phyloP scores from a whole-genome alignment of 2,113 vertebrate genomes.

The Eurypyga helias region DNA sequence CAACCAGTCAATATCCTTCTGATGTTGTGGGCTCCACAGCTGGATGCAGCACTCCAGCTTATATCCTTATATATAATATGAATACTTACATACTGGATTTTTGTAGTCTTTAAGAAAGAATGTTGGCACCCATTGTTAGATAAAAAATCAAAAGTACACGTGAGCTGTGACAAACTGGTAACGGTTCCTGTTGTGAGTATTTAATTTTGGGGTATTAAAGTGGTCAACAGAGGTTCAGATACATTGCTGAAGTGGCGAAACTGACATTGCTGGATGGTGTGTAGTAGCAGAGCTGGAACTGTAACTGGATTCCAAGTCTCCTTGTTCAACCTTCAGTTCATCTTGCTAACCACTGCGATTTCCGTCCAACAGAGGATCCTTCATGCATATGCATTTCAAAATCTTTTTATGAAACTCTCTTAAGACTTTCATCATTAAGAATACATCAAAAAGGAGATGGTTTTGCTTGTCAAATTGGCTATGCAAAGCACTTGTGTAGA shows the following conservation, averaged over 20 bases:
- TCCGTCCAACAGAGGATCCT: not conserved
- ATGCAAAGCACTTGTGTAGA: not conserved
- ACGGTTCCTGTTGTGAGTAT: not conserved
- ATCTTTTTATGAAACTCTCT: not conserved
- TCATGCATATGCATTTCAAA: not conserved
- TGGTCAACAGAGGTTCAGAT: not conserved
- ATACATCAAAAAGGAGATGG: not conserved
- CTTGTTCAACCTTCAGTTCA: not conserved
- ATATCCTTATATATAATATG: too few relatives aligned
- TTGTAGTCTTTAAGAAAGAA: not conserved
- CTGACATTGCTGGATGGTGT: not conserved
- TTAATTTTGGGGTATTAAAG: not conserved
- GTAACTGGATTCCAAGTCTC: not conserved
- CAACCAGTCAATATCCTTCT: too few relatives aligned
- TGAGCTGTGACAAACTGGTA: not conserved
- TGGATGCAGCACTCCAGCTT: too few relatives aligned
- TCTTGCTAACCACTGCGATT: not conserved
- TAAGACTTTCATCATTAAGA: not conserved
- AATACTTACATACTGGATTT: not conserved
- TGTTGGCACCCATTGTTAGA: not conserved
- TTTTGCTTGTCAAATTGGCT: conserved; percentile 19
- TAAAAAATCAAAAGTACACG: not conserved
- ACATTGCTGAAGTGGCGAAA: not conserved
- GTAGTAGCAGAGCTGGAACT: not conserved
- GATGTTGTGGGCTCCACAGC: too few relatives aligned